phyloP scores from a whole-genome alignment of 1,140 invertebrate species.

The Pantala flavescens region DNA sequence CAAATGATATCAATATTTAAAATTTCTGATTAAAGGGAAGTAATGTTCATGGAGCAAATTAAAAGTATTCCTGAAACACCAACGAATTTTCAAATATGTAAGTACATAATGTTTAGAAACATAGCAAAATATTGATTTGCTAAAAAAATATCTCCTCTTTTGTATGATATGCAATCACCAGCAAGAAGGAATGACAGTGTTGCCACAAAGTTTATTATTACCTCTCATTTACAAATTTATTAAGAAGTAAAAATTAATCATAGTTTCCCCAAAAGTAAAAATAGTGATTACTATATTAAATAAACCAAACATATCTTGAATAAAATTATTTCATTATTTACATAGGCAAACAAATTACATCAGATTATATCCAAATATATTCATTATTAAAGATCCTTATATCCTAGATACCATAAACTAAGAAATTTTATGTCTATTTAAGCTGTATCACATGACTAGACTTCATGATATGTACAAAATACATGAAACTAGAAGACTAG shows the following conservation, averaged over 20 bases:
- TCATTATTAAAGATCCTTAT: background rate
- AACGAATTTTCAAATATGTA: background rate
- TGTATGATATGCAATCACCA: background rate
- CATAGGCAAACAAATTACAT: background rate
- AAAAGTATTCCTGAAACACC: background rate
- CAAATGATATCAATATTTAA: background rate
- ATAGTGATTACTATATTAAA: background rate
- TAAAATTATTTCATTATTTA: background rate
- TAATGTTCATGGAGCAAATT: background rate
- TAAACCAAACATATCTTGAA: background rate
- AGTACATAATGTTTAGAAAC: background rate
- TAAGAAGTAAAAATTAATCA: background rate
- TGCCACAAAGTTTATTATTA: background rate
- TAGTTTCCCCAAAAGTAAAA: background rate
- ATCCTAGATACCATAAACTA: background rate
- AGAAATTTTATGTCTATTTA: background rate
- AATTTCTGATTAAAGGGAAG: background rate
- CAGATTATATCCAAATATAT: background rate
- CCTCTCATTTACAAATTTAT: background rate
- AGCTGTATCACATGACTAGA: background rate
- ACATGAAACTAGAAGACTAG: background rate
- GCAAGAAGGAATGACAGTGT: background rate
- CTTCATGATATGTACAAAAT: background rate
- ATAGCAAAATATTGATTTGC: background rate
- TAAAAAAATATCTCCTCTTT: background rate